phyloP scores from a whole-genome alignment of 2,888 invertebrate species.

The Caenorhabditis angaria region DNA sequence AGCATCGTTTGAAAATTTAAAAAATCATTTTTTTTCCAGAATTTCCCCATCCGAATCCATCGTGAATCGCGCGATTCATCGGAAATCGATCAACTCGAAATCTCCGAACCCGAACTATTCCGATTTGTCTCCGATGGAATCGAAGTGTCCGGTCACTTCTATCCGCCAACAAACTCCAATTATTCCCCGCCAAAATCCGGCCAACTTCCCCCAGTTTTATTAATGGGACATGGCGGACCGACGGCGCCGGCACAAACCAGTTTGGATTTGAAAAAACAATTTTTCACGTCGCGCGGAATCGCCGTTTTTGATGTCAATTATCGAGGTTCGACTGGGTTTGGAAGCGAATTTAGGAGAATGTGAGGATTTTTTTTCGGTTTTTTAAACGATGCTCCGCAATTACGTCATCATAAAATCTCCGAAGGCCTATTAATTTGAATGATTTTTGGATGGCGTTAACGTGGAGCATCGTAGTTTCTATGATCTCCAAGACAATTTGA shows the following conservation, averaged over 20 bases:
- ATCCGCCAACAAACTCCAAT: constrained; percentile 73
- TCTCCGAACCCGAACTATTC: constrained; percentile 72
- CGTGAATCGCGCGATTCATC: constrained; percentile 40
- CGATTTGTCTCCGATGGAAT: constrained; percentile 64
- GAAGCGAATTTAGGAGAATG: constrained; percentile 72
- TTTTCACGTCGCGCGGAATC: constrained; percentile 71
- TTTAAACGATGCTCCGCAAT: no score
- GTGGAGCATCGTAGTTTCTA: neutral
- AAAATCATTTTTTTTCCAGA: neutral
- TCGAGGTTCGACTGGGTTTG: constrained; percentile 74
- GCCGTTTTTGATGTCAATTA: constrained; percentile 75
- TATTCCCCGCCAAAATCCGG: constrained; percentile 65
- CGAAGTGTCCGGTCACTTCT: constrained; percentile 60
- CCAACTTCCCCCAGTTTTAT: constrained; percentile 73
- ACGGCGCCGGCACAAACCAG: constrained; percentile 68
- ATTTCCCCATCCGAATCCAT: constrained; percentile 11
- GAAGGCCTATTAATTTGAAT: no score
- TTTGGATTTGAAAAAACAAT: constrained; percentile 73
- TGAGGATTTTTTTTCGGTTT: constrained; percentile 42
- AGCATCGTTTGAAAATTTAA: neutral
- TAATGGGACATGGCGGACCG: constrained; percentile 74
- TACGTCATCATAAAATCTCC: no score
- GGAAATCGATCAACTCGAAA: constrained; percentile 61
- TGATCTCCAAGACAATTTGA: no score
- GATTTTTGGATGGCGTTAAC: no score